These are phyloP conservation scores for Physella acuta DNA, from an alignment of 1,140 invertebrate genomes.

Conservation along the genomic window DNA sequence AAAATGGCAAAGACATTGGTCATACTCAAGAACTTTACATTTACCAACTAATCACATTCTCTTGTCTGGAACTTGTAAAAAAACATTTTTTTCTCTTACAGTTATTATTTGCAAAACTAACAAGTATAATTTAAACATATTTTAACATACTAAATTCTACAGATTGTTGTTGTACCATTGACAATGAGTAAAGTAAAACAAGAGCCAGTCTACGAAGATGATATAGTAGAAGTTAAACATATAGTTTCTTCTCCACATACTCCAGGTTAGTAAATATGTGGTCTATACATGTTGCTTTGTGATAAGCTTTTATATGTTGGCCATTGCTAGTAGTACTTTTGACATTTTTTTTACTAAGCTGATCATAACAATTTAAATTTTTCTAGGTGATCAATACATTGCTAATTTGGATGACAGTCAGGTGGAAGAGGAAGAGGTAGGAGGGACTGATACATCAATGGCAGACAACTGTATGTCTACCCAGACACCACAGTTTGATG, in stretches of 20 bases:
- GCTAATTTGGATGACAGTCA: slow-evolving; percentile 24
- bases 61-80: too few relatives aligned
- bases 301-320: slow-evolving; percentile 6
- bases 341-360: slow-evolving; percentile 19
- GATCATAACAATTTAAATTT: slow-evolving; percentile 1
- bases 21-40: too few relatives aligned
- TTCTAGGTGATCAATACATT: slow-evolving; percentile 19
- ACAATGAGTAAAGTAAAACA: slow-evolving; percentile 23
- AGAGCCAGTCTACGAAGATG: slow-evolving; percentile 25
- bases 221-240: slow-evolving; percentile 12
- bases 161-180: slow-evolving; percentile 28
- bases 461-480: slow-evolving; percentile 32
- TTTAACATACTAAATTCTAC: neutral
- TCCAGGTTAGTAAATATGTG: slow-evolving; percentile 10
- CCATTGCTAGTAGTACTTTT: slow-evolving; percentile 2
- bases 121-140: neutral
- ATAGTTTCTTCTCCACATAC: neutral
- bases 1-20: too few relatives aligned
- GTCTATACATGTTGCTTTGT: neutral
- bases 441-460: slow-evolving; percentile 17
- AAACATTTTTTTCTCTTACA: neutral
- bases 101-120: neutral
- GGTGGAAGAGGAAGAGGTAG: slow-evolving; percentile 22
- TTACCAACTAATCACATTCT: too few relatives aligned
- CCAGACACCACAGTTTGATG: slow-evolving; percentile 40